Evolutionary conservation across 2,888 invertebrate species (phyloP).

Genomic region (Girardia tigrina): DNA sequence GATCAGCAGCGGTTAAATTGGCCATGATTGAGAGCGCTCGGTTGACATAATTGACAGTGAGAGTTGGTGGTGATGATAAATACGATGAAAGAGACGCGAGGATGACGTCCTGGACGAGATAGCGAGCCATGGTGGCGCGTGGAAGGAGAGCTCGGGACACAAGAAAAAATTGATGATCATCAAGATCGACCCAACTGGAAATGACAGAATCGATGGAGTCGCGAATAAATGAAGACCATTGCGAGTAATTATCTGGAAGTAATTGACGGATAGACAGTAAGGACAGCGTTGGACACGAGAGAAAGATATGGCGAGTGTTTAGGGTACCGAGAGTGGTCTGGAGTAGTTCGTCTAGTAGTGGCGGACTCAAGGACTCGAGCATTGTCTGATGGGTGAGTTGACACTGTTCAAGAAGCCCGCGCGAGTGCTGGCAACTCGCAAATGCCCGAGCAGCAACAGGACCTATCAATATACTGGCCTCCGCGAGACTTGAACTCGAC

Average conservation of each 20-base stretch:
- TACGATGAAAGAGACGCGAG: not conserved
- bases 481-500: too few relatives aligned
- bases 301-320: not conserved
- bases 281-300: not conserved
- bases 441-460: not conserved
- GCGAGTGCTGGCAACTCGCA: not conserved
- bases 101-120: not conserved
- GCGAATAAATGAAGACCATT: not conserved
- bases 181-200: not conserved
- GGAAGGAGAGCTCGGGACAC: not conserved
- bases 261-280: not conserved
- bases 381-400: not conserved
- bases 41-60: not conserved
- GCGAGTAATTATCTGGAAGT: not conserved
- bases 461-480: too few relatives aligned
- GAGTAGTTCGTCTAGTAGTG: not conserved
- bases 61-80: not conserved
- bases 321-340: not conserved
- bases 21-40: not conserved
- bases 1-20: not conserved
- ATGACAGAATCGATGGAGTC: not conserved
- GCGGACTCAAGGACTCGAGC: not conserved
- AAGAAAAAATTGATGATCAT: not conserved
- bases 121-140: not conserved
- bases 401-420: not conserved